phyloP scores from a whole-genome alignment of 2,113 vertebrate species.

The Rhinopomastus cyanomelas region DNA sequence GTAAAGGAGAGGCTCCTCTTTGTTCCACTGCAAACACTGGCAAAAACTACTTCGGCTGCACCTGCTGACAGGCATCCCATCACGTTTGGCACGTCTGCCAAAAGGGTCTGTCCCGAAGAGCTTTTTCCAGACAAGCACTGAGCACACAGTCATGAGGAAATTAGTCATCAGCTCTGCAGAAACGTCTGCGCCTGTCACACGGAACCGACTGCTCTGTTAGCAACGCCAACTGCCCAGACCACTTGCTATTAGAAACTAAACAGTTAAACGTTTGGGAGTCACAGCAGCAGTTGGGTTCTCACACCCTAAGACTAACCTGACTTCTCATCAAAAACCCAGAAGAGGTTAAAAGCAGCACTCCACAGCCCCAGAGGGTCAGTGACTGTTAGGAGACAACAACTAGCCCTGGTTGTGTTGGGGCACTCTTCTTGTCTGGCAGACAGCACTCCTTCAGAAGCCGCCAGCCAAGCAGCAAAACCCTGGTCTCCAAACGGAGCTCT shows the following conservation, averaged over 20 bases:
- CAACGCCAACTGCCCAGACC: neutral
- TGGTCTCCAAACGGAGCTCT: neutral
- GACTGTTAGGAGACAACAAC: neutral
- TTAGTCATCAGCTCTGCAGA: neutral
- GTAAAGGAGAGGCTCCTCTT: neutral
- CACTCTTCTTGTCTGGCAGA: neutral
- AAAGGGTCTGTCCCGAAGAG: neutral
- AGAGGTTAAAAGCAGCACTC: neutral
- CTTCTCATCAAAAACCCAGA: neutral
- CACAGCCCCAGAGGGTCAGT: rapidly evolving
- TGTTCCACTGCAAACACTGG: neutral
- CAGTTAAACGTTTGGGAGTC: neutral
- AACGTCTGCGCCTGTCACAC: neutral
- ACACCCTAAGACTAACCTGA: neutral
- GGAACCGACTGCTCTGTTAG: neutral
- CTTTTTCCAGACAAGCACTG: neutral
- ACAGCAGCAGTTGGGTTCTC: neutral
- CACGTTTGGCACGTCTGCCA: neutral
- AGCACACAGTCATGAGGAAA: neutral
- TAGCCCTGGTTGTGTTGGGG: neutral
- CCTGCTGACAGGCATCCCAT: neutral
- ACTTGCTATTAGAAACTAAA: neutral
- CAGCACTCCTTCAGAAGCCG: neutral
- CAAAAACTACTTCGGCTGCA: neutral
- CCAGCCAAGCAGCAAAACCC: neutral